These are phyloP conservation scores for Regulus satrapa DNA, from an alignment of 2,113 vertebrate genomes.

Conservation along the genomic window DNA sequence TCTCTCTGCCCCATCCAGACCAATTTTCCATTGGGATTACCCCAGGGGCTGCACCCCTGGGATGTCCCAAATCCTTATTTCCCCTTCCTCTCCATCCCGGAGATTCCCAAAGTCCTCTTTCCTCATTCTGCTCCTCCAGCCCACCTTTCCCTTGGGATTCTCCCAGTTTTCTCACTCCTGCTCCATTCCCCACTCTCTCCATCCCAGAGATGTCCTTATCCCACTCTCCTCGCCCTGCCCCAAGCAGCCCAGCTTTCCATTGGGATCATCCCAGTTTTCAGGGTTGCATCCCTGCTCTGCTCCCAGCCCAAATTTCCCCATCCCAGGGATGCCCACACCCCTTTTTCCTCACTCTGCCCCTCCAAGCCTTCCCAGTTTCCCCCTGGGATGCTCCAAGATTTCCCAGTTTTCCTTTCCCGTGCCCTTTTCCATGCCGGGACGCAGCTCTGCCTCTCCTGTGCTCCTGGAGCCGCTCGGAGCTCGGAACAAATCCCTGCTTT, in stretches of 20 bases:
- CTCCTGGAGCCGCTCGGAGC: not conserved
- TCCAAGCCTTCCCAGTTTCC: not conserved
- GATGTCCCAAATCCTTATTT: too few relatives aligned
- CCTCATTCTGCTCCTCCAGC: not conserved
- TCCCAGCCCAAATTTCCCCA: not conserved
- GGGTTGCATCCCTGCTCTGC: not conserved
- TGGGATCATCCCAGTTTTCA: not conserved
- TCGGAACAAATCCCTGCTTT: not conserved
- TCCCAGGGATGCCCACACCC: rapidly evolving
- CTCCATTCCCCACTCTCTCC: not conserved
- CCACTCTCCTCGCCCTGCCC: not conserved
- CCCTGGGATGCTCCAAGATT: not conserved
- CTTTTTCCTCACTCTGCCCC: rapidly evolving
- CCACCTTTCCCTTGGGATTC: not conserved
- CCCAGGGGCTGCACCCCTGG: not conserved
- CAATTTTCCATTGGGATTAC: not conserved
- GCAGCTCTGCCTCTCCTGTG: not conserved
- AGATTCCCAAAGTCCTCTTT: too few relatives aligned
- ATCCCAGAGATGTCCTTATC: too few relatives aligned
- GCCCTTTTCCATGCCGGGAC: not conserved
- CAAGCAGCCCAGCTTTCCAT: not conserved
- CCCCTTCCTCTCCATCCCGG: rapidly evolving
- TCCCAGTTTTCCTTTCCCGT: too few relatives aligned
- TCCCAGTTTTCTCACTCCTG: not conserved
- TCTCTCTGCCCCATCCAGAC: too few relatives aligned